Evolutionary conservation across 2,888 invertebrate species (phyloP).

Genomic region (Amphiduros pacificus): DNA sequence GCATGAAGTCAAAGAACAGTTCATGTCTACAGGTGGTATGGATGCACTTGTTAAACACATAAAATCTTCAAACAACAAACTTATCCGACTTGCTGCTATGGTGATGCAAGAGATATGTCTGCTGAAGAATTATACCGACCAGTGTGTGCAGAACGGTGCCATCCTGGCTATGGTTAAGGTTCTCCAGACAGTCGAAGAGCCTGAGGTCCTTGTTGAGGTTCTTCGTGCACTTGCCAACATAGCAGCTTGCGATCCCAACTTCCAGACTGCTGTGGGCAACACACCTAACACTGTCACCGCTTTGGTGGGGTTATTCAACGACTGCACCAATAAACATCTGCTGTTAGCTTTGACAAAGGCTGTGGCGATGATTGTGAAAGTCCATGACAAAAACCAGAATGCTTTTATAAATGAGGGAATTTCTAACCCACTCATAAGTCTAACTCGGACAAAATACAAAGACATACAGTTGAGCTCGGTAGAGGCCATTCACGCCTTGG

Average conservation of each 20-base stretch:
- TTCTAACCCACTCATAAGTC: conserved; percentile 41
- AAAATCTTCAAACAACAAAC: conserved; percentile 36
- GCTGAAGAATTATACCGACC: conserved; percentile 44
- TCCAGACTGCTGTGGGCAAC: conserved; percentile 40
- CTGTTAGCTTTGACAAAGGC: conserved; percentile 44
- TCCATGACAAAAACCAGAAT: conserved; percentile 45
- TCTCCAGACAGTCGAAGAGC: conserved; percentile 38
- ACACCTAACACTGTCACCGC: conserved; percentile 57
- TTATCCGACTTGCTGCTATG: conserved; percentile 45
- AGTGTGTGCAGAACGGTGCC: conserved; percentile 43
- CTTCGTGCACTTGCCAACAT: conserved; percentile 48
- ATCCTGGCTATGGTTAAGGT: conserved; percentile 46
- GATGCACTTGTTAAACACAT: conserved; percentile 42
- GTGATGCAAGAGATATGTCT: conserved; percentile 40
- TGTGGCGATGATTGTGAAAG: conserved; percentile 40
- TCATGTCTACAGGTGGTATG: conserved; percentile 41
- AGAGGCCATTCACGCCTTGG: conserved; percentile 48
- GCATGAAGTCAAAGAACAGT: conserved; percentile 46
- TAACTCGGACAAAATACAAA: conserved; percentile 40
- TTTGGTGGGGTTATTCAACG: conserved; percentile 43
- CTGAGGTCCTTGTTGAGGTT: conserved; percentile 45
- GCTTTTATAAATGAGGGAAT: conserved; percentile 47
- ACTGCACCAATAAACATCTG: conserved; percentile 40
- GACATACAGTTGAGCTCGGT: conserved; percentile 55
- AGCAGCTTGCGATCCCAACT: conserved; percentile 36